Conservation (phyloP, 2,113 vertebrate species). For the Heteronetta atricapilla region DNA sequence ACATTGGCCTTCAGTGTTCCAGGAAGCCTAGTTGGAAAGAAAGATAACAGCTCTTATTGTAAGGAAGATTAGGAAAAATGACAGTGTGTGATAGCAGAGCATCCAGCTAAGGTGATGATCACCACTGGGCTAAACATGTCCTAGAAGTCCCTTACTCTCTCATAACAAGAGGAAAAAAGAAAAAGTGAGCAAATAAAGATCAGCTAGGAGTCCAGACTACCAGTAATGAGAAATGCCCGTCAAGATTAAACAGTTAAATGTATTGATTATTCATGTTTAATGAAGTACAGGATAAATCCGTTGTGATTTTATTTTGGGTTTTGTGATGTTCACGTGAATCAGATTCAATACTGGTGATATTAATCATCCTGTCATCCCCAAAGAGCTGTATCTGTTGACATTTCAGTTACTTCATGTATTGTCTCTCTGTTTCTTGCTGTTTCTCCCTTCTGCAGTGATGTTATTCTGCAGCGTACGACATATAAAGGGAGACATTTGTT, state of each 20-base stretch:
- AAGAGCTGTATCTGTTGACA: background rate
- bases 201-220: background rate
- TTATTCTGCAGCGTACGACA: background rate
- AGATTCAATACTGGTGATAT: background rate
- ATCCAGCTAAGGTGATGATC: background rate
- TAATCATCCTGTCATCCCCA: background rate
- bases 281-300: background rate
- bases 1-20: background rate
- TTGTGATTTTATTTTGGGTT: background rate
- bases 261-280: background rate
- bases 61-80: background rate
- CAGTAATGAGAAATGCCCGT: background rate
- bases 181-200: background rate
- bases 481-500: background rate
- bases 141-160: background rate
- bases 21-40: background rate
- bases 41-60: background rate
- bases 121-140: background rate
- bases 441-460: background rate
- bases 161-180: background rate
- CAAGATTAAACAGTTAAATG: background rate
- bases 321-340: background rate
- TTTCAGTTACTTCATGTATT: background rate
- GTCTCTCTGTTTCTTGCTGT: background rate
- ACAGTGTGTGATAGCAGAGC: background rate